Evolutionary conservation across 2,888 invertebrate genomes (phyloP), one percentile per base, ranked within the genome.

Genomic region (Polydrusus tereticollis): DNA sequence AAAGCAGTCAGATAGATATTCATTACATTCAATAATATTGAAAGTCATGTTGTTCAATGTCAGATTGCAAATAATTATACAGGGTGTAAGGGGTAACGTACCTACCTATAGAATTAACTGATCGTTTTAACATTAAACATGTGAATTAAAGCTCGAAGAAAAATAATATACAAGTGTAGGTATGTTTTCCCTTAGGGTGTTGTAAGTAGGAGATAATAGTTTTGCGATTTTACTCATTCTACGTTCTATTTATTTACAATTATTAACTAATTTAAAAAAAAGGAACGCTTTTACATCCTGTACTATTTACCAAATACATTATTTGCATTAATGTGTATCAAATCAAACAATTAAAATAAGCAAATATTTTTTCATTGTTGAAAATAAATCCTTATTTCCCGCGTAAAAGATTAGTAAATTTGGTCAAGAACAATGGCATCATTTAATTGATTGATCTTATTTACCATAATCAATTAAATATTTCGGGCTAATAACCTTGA

Each of bases 21-120:
- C 41, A 65, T 52, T 65, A 65, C 55, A 65, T 55, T 14, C 41
- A 20, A 52, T 16, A 43, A 23, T 66, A 45, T 26, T 58, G 66
- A 66, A 66, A 66, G 66, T 66, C 66, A 66, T 66, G 58, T 66
- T 20, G 41, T 66, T 55, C 66, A 66, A 66, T 66, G 66, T 58
- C 66, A 66, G 36, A 2, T 36, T 47, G 43, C 45, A 20, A 7
- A 57, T 21, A 12, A 47, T 21, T 23, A 47, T 47, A 47, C 23
- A 23, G 21, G 21, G 21, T n/a, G n/a, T 47, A n/a, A 41, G 16
- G 41, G n/a, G 16, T 16, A 6, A 1, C 14, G 4, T 38, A 38
- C n/a, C 4, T 4, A 38, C 1, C n/a, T 2, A 10, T 33, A 5
- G 10, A 5, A 29, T 4, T 29, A 29, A 29, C 4, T 29, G 29